Evolutionary conservation across 2,888 invertebrate species (phyloP).

Genomic region (Celastrina argiolus): DNA sequence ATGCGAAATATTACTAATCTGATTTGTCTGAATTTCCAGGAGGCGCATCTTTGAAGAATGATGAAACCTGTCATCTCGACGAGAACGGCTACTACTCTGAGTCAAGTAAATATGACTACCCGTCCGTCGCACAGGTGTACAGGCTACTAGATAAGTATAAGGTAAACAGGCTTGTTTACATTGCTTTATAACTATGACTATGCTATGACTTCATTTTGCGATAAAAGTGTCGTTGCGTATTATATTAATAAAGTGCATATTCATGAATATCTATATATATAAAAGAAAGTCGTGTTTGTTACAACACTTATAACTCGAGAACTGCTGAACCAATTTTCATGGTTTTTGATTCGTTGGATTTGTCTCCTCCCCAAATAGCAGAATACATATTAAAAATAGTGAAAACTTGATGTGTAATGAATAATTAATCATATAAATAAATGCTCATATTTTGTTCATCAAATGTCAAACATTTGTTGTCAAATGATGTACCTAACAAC

Average conservation of each 20-base stretch:
- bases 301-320: no score
- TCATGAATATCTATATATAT: no score
- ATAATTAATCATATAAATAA: no score
- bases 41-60: slow-evolving; percentile 82
- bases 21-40: slow-evolving; percentile 49
- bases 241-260: not conserved
- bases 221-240: not conserved
- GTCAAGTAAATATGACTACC: slow-evolving; percentile 85
- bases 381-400: no score
- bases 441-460: no score
- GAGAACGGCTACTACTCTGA: slow-evolving; percentile 81
- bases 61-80: slow-evolving; percentile 84
- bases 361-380: no score
- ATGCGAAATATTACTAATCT: not conserved
- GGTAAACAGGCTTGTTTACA: slow-evolving; percentile 48
- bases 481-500: no score
- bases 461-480: no score
- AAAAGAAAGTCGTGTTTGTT: no score
- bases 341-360: no score
- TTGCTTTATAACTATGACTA: slow-evolving; percentile 25
- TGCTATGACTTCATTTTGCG: not conserved
- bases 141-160: slow-evolving; percentile 82
- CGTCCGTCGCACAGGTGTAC: slow-evolving; percentile 88
- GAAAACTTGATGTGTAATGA: no score
- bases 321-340: no score